Conservation (phyloP, 1,140 invertebrate species). For the Cydia strobilella region DNA sequence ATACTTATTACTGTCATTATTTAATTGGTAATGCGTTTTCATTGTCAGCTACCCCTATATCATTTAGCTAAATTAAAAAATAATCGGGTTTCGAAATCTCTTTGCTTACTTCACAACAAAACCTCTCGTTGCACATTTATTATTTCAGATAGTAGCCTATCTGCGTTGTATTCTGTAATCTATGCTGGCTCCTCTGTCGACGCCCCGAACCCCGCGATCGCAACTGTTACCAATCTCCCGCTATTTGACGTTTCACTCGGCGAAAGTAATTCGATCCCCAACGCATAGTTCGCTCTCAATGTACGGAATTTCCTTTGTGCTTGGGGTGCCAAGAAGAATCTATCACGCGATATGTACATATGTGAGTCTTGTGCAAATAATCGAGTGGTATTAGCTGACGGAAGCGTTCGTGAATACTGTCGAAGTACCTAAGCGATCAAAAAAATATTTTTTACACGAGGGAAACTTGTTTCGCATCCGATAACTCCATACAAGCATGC, state of each 20-base stretch:
- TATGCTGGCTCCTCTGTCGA: not conserved
- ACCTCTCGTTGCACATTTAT: not conserved
- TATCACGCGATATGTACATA: not conserved
- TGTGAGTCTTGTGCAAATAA: not conserved
- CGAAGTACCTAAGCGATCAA: not conserved
- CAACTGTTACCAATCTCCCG: constrained; percentile 25
- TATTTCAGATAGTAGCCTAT: not conserved
- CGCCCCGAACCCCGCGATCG: not conserved
- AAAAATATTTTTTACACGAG: not conserved
- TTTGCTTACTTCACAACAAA: too few relatives aligned
- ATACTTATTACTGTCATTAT: too few relatives aligned
- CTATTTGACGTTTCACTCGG: constrained; percentile 32
- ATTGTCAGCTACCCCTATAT: too few relatives aligned
- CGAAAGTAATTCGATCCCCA: constrained; percentile 29
- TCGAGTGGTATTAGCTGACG: not conserved
- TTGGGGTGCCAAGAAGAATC: constrained; percentile 11
- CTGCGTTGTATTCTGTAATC: not conserved
- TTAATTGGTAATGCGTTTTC: too few relatives aligned
- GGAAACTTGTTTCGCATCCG: not conserved
- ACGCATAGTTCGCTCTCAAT: constrained; percentile 31
- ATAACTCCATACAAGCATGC: too few relatives aligned
- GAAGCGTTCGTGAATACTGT: not conserved
- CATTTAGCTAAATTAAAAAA: too few relatives aligned
- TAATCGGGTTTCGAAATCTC: too few relatives aligned
- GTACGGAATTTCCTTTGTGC: constrained; percentile 29